Evolutionary conservation across 2,888 invertebrate genomes (phyloP).

Genomic region (Nephrotoma flavescens): DNA sequence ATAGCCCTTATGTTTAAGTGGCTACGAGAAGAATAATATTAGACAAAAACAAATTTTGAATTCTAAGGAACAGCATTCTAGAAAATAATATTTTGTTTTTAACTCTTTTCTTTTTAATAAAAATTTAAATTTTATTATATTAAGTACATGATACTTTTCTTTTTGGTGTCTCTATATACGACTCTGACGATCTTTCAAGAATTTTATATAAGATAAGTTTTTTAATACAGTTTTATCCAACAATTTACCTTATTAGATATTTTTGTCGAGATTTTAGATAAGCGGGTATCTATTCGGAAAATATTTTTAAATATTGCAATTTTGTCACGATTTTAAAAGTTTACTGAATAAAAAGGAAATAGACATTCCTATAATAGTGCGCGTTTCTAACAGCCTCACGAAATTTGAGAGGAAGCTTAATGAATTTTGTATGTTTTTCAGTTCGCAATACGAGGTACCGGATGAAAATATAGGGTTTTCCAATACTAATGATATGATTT

Average conservation of each 20-base stretch:
- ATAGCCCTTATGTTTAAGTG: neutral
- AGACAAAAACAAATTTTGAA: neutral
- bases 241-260: neutral
- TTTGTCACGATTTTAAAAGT: neutral
- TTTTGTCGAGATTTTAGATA: neutral
- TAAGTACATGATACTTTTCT: neutral
- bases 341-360: too few species aligned
- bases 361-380: too few species aligned
- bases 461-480: too few species aligned
- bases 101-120: neutral
- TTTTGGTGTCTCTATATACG: neutral
- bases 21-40: neutral
- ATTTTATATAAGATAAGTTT: neutral
- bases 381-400: too few species aligned
- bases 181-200: neutral
- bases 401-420: too few species aligned
- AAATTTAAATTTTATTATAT: neutral
- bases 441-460: too few species aligned
- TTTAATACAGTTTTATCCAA: neutral
- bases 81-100: neutral
- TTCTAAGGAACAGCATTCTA: neutral
- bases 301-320: neutral
- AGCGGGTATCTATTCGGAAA: neutral
- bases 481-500: too few species aligned
- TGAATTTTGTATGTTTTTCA: too few species aligned